Evolutionary conservation across 2,888 invertebrate species (phyloP).

Genomic region (Timema podura): DNA sequence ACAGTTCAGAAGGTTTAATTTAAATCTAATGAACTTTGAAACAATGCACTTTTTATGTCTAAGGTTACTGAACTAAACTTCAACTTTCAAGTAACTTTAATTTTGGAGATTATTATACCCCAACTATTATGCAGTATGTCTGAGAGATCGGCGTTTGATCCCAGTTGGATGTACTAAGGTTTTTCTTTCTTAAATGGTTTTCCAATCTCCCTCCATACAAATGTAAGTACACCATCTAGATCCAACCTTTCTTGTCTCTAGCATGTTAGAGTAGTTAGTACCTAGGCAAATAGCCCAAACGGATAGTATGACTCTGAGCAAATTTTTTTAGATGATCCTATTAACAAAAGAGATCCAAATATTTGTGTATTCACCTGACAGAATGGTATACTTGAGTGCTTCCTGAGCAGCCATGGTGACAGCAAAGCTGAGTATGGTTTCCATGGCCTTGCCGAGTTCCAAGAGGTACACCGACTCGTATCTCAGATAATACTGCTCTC

Average conservation of each 20-base stretch:
- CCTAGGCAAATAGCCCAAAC: no score
- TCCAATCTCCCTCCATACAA: no score
- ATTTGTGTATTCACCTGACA: slow-evolving; percentile 48
- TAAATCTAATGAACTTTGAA: no score
- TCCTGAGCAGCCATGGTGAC: slow-evolving; percentile 58
- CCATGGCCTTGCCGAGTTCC: slow-evolving; percentile 57
- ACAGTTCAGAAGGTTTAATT: no score
- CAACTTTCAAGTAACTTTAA: no score
- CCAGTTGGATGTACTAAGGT: no score
- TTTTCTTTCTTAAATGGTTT: no score
- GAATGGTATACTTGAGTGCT: slow-evolving; percentile 58
- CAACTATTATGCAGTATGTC: background rate
- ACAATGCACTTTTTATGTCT: no score
- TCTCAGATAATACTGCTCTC: slow-evolving; percentile 60
- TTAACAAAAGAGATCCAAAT: background rate
- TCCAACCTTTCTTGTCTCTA: no score
- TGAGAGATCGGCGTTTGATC: background rate
- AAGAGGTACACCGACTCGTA: slow-evolving; percentile 59
- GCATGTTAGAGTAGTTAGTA: no score
- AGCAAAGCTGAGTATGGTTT: slow-evolving; percentile 55
- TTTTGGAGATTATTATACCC: background rate
- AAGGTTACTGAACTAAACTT: no score
- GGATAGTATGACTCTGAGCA: background rate
- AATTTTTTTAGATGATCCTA: background rate
- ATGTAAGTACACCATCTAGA: no score